phyloP scores from a whole-genome alignment of 1,140 invertebrate species.

The Acromyrmex charruanus region DNA sequence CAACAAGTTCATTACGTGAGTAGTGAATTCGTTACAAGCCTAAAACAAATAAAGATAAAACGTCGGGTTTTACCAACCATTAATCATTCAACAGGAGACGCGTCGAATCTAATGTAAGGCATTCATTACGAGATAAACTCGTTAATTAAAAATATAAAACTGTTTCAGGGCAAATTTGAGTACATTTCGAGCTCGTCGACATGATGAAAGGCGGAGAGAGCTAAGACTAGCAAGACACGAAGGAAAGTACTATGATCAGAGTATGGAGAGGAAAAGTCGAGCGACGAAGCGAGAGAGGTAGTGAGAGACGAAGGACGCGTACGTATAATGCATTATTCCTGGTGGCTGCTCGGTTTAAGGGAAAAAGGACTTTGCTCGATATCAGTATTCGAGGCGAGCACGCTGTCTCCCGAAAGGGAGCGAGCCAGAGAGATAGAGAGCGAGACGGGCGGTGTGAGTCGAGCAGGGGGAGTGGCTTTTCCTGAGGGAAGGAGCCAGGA shows the following conservation, averaged over 20 bases:
- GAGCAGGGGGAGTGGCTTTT: slow-evolving; percentile 79
- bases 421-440: slow-evolving; percentile 32
- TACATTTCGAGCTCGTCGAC: not conserved
- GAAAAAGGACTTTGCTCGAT: slow-evolving; percentile 83
- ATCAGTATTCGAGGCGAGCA: slow-evolving; percentile 85
- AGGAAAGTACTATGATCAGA: slow-evolving; percentile 28
- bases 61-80: not conserved
- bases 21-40: slow-evolving; percentile 99
- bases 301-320: slow-evolving; percentile 66
- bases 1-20: slow-evolving; percentile 99
- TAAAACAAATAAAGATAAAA: slow-evolving; percentile 85
- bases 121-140: not conserved
- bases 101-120: not conserved
- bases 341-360: slow-evolving; percentile 80
- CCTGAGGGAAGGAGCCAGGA: slow-evolving; percentile 79
- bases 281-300: slow-evolving; percentile 56
- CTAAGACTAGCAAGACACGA: not conserved
- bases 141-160: slow-evolving; percentile 41
- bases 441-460: slow-evolving; percentile 25
- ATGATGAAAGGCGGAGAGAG: slow-evolving; percentile 10
- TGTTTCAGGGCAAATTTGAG: slow-evolving; percentile 25
- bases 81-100: not conserved
- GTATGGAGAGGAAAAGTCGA: slow-evolving; percentile 24
- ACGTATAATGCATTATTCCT: slow-evolving; percentile 85
- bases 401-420: slow-evolving; percentile 68